These are phyloP conservation scores for Camptogramma bilineatum DNA, from an alignment of 2,888 invertebrate species.

Conservation along the genomic window DNA sequence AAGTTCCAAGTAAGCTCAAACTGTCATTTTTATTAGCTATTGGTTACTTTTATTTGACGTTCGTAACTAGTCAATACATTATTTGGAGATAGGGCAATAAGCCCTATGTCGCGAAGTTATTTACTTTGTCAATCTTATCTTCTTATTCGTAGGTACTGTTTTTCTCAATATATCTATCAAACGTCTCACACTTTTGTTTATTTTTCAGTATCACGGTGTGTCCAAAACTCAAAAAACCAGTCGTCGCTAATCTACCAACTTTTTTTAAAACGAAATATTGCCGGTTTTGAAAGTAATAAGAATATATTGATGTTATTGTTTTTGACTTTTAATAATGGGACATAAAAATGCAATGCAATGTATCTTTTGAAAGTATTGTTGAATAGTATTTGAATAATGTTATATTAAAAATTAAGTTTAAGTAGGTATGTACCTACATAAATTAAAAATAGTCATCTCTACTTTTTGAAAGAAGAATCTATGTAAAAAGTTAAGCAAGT, in stretches of 20 bases:
- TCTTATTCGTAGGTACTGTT: no score
- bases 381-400: conserved; percentile 45
- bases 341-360: conserved; percentile 16
- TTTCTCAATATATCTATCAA: no score
- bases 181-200: neutral
- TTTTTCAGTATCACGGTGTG: conserved; percentile 89
- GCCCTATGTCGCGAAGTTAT: no score
- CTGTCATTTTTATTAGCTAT: no score
- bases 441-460: conserved; percentile 2
- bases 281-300: conserved; percentile 55
- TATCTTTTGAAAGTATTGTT: conserved; percentile 40
- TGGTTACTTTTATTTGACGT: no score
- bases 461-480: neutral
- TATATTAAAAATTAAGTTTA: neutral
- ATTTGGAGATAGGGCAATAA: no score
- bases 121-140: no score
- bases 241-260: conserved; percentile 87
- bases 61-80: no score
- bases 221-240: conserved; percentile 87
- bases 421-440: neutral
- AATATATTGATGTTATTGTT: neutral
- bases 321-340: neutral
- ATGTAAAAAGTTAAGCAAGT: conserved; percentile 29
- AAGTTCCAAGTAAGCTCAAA: no score
- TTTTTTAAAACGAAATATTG: conserved; percentile 79